Base-by-base conservation (phyloP, 2,797 vertebrate genomes). In the Esox masquinongy region DNA sequence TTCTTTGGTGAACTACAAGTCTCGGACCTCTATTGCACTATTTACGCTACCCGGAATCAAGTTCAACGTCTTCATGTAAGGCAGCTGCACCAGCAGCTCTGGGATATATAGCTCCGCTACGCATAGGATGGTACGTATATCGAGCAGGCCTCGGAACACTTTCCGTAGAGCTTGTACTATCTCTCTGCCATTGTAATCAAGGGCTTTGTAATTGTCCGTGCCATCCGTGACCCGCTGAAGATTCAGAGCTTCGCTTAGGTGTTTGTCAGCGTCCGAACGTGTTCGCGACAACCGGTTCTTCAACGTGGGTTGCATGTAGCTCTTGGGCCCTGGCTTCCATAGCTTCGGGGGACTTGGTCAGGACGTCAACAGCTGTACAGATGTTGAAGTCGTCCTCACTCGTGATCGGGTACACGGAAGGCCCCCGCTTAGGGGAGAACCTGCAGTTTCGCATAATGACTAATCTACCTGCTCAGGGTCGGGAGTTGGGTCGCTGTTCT, bases 281-380 rank as follows among this genome's bases (percentile, higher is more conserved):
- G 8, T 47, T 5, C 11, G 1, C 2, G 5, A 36, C 66, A 68
- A 9, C 1, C 29, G 16, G 1, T 36, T 11, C 26, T 66, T 76
- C 11, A 76, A 8, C 19, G 3, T 24, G 6, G 70, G 70, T 2
- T 51, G 39, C 15, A 17, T 12, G 31, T 80, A 68, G 29, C 17
- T 68, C 66, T 39, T 68, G 66, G 9, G 66, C 66, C 17, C 66
- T 34, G 17, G 66, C 66, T 68, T 68, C 66, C 66, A 12, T 39
- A 15, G 17, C 9, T 1, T 11, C 15, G 5, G 17, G 34, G 29
- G 31, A 16, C 12, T 68, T 36, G 19, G 16, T 12, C 1, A 68
- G 66, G 7, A 68, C 16, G 17, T 68, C 66, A 1, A 68, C 66
- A 3, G 66, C 31, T 7, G 12, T 68, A 2, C 5, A 68, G 16